Evolutionary conservation across 2,888 invertebrate species (phyloP), one percentile per base, ranked within the genome.

Genomic region (Pollenia angustigena): DNA sequence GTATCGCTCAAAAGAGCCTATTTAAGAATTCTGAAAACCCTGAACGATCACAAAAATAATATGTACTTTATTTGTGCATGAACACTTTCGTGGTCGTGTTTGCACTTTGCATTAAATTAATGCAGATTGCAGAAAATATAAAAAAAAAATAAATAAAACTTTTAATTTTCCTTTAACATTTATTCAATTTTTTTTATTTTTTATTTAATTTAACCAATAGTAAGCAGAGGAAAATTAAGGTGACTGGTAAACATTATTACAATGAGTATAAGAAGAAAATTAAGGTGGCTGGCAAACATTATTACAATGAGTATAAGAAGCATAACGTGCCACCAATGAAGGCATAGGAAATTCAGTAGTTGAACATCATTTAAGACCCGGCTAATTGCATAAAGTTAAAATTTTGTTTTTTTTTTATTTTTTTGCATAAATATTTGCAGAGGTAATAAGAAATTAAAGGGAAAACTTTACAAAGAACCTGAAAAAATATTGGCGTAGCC

Each of bases 51-150:
- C 64, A 75, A 62, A 74, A 32, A 32, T 32, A 32, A 62, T 40
- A 56, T 52, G 32, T 69, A 85, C n/a, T 72, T 84, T 46, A 74
- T 50, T 85, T 81, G 54, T 75, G 64, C 81, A 23, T 71, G 64
- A 81, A 72, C 80, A 80, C 81, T 75, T 81, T 75, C 81, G 71
- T 76, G 76, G 56, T 71, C 52, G 66, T 85, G 76, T 72, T 85
- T 85, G 80, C 76, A 76, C 64, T 66, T 76, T 81, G 58, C 76
- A 81, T 85, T 76, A 64, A 80, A 81, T 85, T 76, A 64, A 80
- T 80, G 75, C 50, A 69, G n/a, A 69, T 69, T 79, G 79, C 0
- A 42, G 48, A 62, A 66, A 81, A 48, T 18, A 18, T 23, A 52
- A 56, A 60, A 9, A 62, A 74, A 16, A n/a, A 40, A 18, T 40